Percentiles rank a stretch among this genome's conserved stretches.
phyloP scores from a whole-genome alignment of 2,888 invertebrate species.

The Onchidella celtica region DNA sequence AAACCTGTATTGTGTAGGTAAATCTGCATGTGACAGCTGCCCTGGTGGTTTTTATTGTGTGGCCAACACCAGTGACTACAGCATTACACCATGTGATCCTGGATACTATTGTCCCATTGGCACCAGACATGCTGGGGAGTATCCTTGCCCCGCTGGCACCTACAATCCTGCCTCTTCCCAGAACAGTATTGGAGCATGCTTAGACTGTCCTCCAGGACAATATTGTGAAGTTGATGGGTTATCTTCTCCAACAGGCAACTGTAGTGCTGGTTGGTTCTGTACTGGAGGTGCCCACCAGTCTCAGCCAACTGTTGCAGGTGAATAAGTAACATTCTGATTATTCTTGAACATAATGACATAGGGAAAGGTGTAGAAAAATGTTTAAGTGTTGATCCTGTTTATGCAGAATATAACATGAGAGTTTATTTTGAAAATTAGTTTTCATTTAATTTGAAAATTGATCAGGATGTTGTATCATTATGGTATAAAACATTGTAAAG shows the following conservation, averaged over 20 bases:
- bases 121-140: constrained; percentile 67
- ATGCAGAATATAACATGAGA: too few species aligned
- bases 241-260: constrained; percentile 65
- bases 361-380: too few species aligned
- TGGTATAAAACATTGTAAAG: too few species aligned
- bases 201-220: constrained; percentile 73
- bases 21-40: constrained; percentile 76
- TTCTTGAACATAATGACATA: too few species aligned
- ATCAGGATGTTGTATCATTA: too few species aligned
- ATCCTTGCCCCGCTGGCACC: constrained; percentile 76
- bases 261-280: constrained; percentile 74
- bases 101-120: constrained; percentile 78
- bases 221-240: constrained; percentile 70
- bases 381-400: too few species aligned
- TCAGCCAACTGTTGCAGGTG: constrained; percentile 75
- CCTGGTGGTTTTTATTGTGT: constrained; percentile 77
- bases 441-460: too few species aligned
- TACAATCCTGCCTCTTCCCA: constrained; percentile 70
- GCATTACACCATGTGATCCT: constrained; percentile 76
- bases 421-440: too few species aligned
- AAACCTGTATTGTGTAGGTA: too few species aligned
- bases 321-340: too few species aligned
- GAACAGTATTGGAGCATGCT: constrained; percentile 66
- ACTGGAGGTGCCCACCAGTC: constrained; percentile 68
- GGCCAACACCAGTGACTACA: constrained; percentile 75